A percentile compares a stretch with the other conserved stretches of the same genome.
Evolutionary conservation across 2,888 invertebrate genomes (phyloP).

Genomic region (Ormyrus rosae): DNA sequence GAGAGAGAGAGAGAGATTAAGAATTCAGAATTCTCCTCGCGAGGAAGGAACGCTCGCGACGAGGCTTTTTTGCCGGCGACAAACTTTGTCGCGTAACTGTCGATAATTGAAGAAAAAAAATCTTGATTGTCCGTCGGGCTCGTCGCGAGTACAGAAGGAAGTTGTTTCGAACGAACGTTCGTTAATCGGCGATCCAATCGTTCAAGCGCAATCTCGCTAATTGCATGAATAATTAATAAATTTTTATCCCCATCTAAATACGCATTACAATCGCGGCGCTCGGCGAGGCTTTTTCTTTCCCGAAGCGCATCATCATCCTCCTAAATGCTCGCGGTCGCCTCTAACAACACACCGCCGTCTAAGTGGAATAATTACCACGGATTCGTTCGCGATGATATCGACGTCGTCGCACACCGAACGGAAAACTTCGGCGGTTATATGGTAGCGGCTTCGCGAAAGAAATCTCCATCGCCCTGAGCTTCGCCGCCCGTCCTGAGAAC

Average conservation of each 20-base stretch:
- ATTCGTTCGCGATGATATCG: conserved; percentile 12
- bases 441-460: background rate
- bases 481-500: background rate
- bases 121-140: background rate
- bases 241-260: background rate
- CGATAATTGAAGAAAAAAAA: conserved; percentile 3
- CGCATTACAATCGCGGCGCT: background rate
- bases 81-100: conserved; percentile 7
- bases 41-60: background rate
- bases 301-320: conserved; percentile 34
- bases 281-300: conserved; percentile 27
- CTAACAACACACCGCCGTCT: conserved; percentile 4
- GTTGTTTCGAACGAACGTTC: conserved; percentile 9
- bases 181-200: conserved; percentile 10
- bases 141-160: background rate
- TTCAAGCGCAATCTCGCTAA: conserved; percentile 6
- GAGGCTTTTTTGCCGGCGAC: background rate
- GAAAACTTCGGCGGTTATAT: too few relatives aligned
- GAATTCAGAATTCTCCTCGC: background rate
- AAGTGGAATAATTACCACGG: conserved; percentile 45
- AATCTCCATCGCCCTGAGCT: background rate
- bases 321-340: background rate
- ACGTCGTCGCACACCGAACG: background rate
- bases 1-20: background rate
- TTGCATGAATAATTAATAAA: conserved; percentile 48